Base-by-base conservation (phyloP, 1,140 invertebrate species). In the Drosophila suzukii region DNA sequence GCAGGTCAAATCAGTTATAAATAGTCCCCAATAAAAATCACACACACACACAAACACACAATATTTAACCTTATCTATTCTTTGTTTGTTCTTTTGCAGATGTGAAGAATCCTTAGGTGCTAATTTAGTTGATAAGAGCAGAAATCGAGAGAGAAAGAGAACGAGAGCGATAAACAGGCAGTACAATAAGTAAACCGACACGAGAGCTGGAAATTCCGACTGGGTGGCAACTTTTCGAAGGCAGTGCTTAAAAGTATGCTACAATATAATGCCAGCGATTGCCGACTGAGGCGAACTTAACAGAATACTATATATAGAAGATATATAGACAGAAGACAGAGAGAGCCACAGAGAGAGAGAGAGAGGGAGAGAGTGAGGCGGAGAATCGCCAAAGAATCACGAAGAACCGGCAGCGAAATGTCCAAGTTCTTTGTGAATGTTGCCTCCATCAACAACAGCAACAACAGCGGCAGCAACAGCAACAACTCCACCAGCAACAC, bases 51-150 rank as follows among this genome's bases (percentile, higher is more conserved):
- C 20, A 65, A 10, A 34, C 27, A 66, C 15, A 34, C 6, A 56
- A 30, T 3, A 54, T 47, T 47, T 53, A 71, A 66, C 15, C 53
- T 66, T 62, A 50, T 70, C 60, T 60, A 39, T 47, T 68, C 6
- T 56, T 71, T 24, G 12, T 53, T 51, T 39, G 10, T 65, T 56
- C 71, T 38, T 59, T 92, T 92, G 54, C 91, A 92, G 91, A 92
- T 91, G 81, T 86, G 77, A 91, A 86, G 77, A 92, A 92, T 92
- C 90, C 84, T 68, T 91, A 91, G 91, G 91, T 92, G 91, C 91
- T 92, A 92, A 92, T 88, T 90, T 92, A 91, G 91, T 86, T 76
- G 80, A 86, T 91, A 91, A 92, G 90, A 65, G 68, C 67, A 83
- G 30, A 32, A 5, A 32, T 0, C 30, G 30, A 1, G 32, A 49